These are phyloP conservation scores for Xestia sexstrigata DNA, from an alignment of 2,888 invertebrate species.

Conservation along the genomic window DNA sequence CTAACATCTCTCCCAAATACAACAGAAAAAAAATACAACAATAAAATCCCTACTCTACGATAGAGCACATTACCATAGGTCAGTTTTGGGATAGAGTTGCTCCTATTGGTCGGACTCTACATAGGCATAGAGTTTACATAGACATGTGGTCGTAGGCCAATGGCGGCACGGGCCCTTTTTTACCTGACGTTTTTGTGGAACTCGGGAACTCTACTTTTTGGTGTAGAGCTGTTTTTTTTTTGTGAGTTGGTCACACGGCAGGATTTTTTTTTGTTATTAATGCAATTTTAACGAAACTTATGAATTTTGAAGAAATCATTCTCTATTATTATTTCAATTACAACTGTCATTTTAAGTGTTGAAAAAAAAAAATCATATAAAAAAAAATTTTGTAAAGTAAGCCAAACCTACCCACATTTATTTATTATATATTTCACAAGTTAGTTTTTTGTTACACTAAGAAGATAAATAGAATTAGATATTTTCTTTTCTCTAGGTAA, in stretches of 20 bases:
- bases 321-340: background rate
- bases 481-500: background rate
- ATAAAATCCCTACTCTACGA: constrained; percentile 39
- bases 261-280: background rate
- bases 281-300: background rate
- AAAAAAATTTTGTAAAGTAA: background rate
- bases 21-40: background rate
- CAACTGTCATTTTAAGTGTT: background rate
- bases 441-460: background rate
- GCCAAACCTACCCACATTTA: background rate
- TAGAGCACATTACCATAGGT: constrained; percentile 42
- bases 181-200: constrained; percentile 59
- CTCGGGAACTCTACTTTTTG: constrained; percentile 22
- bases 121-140: constrained; percentile 46
- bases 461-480: background rate
- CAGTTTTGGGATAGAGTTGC: constrained; percentile 26
- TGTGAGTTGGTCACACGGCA: background rate
- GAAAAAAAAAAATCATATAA: background rate
- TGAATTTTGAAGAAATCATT: background rate
- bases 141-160: constrained; percentile 52
- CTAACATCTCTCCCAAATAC: background rate
- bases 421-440: background rate
- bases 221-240: background rate
- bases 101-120: constrained; percentile 50
- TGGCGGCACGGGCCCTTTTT: constrained; percentile 33